Percentiles rank a stretch among this genome's conserved stretches.
Conservation (phyloP, 2,888 invertebrate species). For the Atherix ibis region DNA sequence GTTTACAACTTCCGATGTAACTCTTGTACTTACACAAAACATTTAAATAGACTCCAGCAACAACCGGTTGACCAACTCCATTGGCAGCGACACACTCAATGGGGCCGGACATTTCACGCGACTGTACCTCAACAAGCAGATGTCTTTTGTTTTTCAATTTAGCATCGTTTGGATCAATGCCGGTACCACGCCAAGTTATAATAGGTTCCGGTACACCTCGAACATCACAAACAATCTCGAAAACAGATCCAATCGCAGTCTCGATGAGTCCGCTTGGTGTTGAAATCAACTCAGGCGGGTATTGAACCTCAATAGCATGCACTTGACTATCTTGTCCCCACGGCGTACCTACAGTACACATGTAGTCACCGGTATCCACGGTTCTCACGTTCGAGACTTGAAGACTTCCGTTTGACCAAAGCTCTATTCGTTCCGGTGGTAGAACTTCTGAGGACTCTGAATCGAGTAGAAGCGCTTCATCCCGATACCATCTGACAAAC, state of each 20-base stretch:
- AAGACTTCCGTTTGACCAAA: conserved; percentile 57
- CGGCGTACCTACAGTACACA: conserved; percentile 34
- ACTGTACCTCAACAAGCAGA: conserved; percentile 29
- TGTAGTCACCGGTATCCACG: conserved; percentile 39
- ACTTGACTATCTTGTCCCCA: conserved; percentile 36
- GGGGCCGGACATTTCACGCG: conserved; percentile 48
- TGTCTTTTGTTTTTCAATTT: conserved; percentile 24
- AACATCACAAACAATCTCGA: conserved; percentile 56
- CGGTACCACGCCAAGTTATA: conserved; percentile 46
- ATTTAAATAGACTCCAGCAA: conserved; percentile 47
- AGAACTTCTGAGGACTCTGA: conserved; percentile 36
- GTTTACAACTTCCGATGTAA: no score
- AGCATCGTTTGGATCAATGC: conserved; percentile 11
- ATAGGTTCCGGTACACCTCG: conserved; percentile 56
- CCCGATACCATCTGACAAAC: conserved; percentile 57
- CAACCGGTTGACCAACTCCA: conserved; percentile 57
- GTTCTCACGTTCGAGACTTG: conserved; percentile 37
- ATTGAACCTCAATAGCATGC: conserved; percentile 63
- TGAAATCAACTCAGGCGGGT: conserved; percentile 50
- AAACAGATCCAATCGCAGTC: conserved; percentile 55
- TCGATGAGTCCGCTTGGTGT: conserved; percentile 56
- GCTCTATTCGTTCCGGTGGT: conserved; percentile 40
- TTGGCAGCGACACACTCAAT: conserved; percentile 60
- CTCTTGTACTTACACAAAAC: conserved; percentile 54
- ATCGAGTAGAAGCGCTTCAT: conserved; percentile 46